Conservation (phyloP, 1,140 invertebrate species). For the Cydia fagiglandana region DNA sequence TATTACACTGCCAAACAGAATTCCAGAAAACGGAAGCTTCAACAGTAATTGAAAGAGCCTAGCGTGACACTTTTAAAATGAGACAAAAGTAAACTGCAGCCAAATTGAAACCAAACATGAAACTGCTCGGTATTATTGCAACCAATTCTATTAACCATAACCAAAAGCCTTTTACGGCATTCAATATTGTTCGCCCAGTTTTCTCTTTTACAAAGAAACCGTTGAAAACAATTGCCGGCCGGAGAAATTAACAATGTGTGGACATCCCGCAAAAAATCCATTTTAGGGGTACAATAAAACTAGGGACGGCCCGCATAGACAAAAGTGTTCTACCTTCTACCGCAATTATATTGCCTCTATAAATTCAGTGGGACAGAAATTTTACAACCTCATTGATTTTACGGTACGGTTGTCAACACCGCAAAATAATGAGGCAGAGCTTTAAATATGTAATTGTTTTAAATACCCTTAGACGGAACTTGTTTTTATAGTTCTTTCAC, state of each 20-base stretch:
- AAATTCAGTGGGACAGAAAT: conserved; percentile 58
- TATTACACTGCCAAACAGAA: not conserved
- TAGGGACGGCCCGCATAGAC: conserved; percentile 49
- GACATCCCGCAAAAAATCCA: conserved; percentile 37
- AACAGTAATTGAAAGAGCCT: conserved; percentile 47
- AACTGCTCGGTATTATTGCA: conserved; percentile 45
- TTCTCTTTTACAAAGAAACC: conserved; percentile 39
- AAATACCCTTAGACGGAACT: conserved; percentile 19
- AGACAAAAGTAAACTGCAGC: conserved; percentile 55
- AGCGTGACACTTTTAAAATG: conserved; percentile 50
- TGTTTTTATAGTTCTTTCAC: conserved; percentile 5
- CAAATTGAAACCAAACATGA: conserved; percentile 54
- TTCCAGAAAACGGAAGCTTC: conserved; percentile 53
- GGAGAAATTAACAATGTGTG: conserved; percentile 47
- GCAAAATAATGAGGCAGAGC: conserved; percentile 41
- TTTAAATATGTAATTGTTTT: conserved; percentile 40
- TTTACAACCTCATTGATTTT: conserved; percentile 48
- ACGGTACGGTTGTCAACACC: conserved; percentile 61
- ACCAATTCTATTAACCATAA: conserved; percentile 57
- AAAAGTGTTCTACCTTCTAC: conserved; percentile 61
- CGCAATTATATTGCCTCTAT: conserved; percentile 66
- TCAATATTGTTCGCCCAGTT: conserved; percentile 38
- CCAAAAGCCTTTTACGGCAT: conserved; percentile 55
- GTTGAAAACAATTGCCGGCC: conserved; percentile 36
- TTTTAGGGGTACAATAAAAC: conserved; percentile 56